Evolutionary conservation across 1,140 invertebrate genomes (phyloP).

Genomic region (Drosophila sechellia): DNA sequence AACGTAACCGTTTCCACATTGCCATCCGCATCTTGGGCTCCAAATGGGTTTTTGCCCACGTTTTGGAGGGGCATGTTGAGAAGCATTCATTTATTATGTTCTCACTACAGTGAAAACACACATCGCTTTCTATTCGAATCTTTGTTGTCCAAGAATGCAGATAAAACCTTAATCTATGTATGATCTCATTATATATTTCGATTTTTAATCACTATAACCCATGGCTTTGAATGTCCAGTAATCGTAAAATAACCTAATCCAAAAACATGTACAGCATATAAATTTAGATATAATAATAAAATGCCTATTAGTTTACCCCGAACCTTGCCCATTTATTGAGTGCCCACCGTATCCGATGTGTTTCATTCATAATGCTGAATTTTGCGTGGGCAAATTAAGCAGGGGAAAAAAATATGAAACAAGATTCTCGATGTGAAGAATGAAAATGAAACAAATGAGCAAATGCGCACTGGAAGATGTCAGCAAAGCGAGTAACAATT

Average conservation of each 20-base stretch:
- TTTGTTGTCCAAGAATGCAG: neutral
- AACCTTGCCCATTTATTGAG: neutral
- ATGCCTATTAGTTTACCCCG: too few relatives aligned
- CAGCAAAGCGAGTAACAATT: constrained; percentile 72
- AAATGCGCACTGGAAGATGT: constrained; percentile 68
- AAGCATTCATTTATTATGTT: constrained; percentile 45
- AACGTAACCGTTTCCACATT: constrained; percentile 13
- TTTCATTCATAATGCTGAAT: constrained; percentile 55
- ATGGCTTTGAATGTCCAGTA: too few relatives aligned
- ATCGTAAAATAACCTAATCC: too few relatives aligned
- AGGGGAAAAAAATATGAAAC: constrained; percentile 25
- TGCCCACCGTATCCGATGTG: constrained; percentile 11
- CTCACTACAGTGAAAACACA: constrained; percentile 17
- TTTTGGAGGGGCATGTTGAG: constrained; percentile 6
- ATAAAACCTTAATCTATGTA: neutral
- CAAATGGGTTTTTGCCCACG: constrained; percentile 23
- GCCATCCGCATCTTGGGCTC: constrained; percentile 28
- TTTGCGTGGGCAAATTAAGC: constrained; percentile 51
- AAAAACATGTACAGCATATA: too few relatives aligned
- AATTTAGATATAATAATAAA: too few relatives aligned
- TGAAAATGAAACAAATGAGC: constrained; percentile 50
- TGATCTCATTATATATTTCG: neutral
- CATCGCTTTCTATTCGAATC: neutral
- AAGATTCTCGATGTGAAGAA: constrained; percentile 42
- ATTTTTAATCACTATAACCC: neutral